These are phyloP conservation scores for Drosophila albomicans DNA, from an alignment of 1,140 invertebrate genomes.

Conservation along the genomic window DNA sequence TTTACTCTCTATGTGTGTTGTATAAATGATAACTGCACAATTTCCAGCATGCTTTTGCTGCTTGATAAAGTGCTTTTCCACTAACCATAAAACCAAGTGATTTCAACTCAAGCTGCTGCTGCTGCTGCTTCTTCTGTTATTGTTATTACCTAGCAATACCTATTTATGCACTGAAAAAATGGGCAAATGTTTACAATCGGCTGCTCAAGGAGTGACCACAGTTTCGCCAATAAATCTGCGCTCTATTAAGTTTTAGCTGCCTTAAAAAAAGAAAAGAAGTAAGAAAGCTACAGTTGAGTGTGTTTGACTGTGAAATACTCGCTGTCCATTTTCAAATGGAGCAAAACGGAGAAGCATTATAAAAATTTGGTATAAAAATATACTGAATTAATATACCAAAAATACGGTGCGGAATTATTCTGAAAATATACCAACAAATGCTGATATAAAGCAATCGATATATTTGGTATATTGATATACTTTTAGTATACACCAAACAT, in stretches of 20 bases:
- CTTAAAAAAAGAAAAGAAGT: neutral
- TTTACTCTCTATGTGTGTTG: constrained; percentile 14
- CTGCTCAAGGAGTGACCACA: neutral
- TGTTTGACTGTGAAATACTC: too few relatives aligned
- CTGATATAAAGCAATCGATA: too few relatives aligned
- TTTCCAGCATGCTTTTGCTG: constrained; percentile 19
- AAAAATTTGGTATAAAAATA: too few relatives aligned
- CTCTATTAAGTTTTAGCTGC: constrained; percentile 24
- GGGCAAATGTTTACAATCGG: neutral
- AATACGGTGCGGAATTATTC: too few relatives aligned
- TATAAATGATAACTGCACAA: constrained; percentile 41
- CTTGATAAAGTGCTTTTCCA: constrained; percentile 27
- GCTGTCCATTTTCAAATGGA: too few relatives aligned
- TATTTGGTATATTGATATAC: too few relatives aligned
- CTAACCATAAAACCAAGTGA: constrained; percentile 29
- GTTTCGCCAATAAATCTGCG: constrained; percentile 29
- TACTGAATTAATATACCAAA: too few relatives aligned
- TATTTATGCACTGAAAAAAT: neutral
- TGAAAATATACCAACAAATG: too few relatives aligned
- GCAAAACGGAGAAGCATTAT: too few relatives aligned
- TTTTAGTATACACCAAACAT: too few relatives aligned
- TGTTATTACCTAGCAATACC: constrained; percentile 28
- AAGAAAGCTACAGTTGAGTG: too few relatives aligned
- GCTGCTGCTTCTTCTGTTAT: constrained; percentile 21
- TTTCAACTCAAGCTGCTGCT: constrained; percentile 2